Conservation (phyloP, 2,888 invertebrate genomes). For the Polyploca ridens region DNA sequence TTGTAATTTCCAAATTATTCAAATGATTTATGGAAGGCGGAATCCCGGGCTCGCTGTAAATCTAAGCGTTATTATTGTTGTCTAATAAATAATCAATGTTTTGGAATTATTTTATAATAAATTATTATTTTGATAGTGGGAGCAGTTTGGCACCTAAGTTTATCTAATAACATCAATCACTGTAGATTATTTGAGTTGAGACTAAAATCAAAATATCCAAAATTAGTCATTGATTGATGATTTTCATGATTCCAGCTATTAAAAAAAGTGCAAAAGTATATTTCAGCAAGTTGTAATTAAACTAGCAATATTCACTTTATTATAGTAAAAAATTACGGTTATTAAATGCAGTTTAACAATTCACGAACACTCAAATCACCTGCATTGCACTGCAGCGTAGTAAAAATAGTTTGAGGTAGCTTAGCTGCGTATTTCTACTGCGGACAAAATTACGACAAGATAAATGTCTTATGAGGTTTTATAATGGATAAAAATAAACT, state of each 20-base stretch:
- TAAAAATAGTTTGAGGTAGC: not conserved
- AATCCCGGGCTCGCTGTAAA: slow-evolving; percentile 47
- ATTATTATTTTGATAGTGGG: not conserved
- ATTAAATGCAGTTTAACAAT: not conserved
- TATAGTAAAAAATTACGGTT: not conserved
- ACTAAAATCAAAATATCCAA: too few species aligned
- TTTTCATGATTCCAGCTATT: too few species aligned
- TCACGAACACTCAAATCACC: not conserved
- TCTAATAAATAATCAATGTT: slow-evolving; percentile 57
- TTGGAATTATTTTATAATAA: not conserved
- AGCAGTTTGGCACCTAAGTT: too few species aligned
- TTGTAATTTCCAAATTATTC: slow-evolving; percentile 75
- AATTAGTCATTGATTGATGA: too few species aligned
- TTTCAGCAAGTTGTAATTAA: not conserved
- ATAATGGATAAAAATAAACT: too few species aligned
- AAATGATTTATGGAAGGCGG: slow-evolving; percentile 66
- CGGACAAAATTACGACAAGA: not conserved
- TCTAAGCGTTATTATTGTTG: slow-evolving; percentile 57
- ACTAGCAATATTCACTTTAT: not conserved
- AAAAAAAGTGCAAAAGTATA: too few species aligned
- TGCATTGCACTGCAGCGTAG: not conserved
- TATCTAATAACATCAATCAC: too few species aligned
- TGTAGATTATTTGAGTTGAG: too few species aligned
- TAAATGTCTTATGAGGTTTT: not conserved
- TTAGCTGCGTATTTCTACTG: too few species aligned